Base-by-base conservation (phyloP, 1,140 invertebrate species). In the Drosophila athabasca region DNA sequence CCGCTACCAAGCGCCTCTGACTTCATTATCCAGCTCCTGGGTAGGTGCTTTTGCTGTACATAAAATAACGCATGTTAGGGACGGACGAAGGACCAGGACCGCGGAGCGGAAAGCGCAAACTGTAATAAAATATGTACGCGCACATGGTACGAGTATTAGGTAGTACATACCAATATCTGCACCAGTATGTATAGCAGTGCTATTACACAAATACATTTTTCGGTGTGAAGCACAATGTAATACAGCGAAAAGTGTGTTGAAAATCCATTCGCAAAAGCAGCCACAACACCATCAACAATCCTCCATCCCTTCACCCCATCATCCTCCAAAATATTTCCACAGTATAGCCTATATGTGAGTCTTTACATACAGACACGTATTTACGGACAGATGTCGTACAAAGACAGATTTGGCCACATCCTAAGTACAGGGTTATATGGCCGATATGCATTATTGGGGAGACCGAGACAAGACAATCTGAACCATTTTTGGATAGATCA, bases 1-100 rank as follows among this genome's bases (percentile, higher is more conserved):
- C 17, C 73, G 71, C 8, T 31, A 3, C 29, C 29, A 3, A 31
- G 8, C 29, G 29, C 31, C 29, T 60, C 65, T 75, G 71, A 69
- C 71, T 74, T 77, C 75, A 77, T 77, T 77, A 77, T 71, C 65
- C 65, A 75, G 74, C 11, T 13, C 64, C 69, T 77, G 75, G 69
- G 62, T 74, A 72, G 68, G 73, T 76, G 68, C 71, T 62, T 51
- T 43, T 59, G 31, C 9, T 62, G 13, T 41, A 9, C 26, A 49
- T 59, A 11, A 39, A 39, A 11, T 13, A 31, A 31, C 31, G 31
- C 8, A 31, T 9, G 31, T 9, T 2, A 3, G 8, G 31, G 31
- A 39, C 35, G 35, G 11, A 39, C 35, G 11, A 5, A 39, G 35
- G 35, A 13, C 35, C 11, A 39, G 3, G 3, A 5, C 35, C 35